Conservation (phyloP, 92 coral and sea anemone species). For the Isaurus tuberculatus region DNA sequence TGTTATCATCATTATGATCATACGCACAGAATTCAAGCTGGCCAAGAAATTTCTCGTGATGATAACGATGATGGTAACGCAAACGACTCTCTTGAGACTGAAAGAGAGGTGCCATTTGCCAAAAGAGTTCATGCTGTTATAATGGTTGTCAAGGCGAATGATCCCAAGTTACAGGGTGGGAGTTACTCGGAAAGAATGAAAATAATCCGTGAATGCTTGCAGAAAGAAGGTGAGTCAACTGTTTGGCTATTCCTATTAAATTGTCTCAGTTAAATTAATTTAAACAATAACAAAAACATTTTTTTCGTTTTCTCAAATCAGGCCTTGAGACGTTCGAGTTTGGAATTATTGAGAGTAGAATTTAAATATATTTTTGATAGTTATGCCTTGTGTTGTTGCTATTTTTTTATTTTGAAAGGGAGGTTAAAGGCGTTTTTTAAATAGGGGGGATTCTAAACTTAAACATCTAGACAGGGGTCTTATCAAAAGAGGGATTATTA, state of each 20-base stretch:
- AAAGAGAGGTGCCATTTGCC: constrained; percentile 42
- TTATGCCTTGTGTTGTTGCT: no score
- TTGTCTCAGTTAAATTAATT: no score
- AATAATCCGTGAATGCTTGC: constrained; percentile 73
- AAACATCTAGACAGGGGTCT: no score
- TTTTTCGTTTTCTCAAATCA: no score
- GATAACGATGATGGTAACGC: not conserved
- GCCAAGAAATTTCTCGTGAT: constrained; percentile 57
- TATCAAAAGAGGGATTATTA: no score
- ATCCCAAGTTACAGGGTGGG: constrained; percentile 16
- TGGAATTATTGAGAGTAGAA: no score
- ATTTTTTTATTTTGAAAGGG: no score
- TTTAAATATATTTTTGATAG: no score
- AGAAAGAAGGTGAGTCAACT: constrained; percentile 66
- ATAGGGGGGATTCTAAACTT: no score
- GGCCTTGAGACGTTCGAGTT: no score
- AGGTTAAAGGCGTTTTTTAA: no score
- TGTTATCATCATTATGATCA: not conserved
- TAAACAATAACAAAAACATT: no score
- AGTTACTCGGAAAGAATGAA: constrained; percentile 46
- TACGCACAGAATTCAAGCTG: constrained; percentile 60
- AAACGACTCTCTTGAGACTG: not conserved
- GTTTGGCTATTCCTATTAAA: not conserved
- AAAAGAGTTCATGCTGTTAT: constrained; percentile 66
- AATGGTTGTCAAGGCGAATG: constrained; percentile 24